These are phyloP conservation scores for Euproctis similis DNA, from an alignment of 2,888 invertebrate genomes.

Conservation along the genomic window DNA sequence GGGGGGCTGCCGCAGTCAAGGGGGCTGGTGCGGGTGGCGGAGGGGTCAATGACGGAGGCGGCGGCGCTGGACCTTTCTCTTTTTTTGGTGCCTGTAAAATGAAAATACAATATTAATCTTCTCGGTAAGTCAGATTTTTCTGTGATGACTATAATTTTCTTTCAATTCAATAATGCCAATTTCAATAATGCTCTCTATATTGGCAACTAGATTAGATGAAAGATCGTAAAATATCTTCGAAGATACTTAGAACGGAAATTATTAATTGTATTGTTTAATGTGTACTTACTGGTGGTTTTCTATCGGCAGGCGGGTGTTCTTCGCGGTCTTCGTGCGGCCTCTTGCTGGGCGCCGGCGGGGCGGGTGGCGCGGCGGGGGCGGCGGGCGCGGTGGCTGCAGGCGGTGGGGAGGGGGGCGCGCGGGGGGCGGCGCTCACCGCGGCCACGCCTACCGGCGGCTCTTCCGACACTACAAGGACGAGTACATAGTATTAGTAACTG, in stretches of 20 bases:
- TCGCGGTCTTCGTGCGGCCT: constrained; percentile 57
- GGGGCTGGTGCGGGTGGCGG: constrained; percentile 18
- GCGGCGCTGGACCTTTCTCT: constrained; percentile 88
- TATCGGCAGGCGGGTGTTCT: constrained; percentile 80
- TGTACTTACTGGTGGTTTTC: constrained; percentile 85
- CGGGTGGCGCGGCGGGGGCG: constrained; percentile 22
- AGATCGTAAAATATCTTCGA: too few species aligned
- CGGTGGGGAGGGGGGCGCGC: constrained; percentile 4
- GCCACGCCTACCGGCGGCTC: constrained; percentile 27
- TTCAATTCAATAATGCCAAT: too few species aligned
- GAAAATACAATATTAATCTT: not conserved
- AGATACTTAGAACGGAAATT: too few species aligned
- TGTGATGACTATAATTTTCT: too few species aligned
- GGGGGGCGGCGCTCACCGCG: constrained; percentile 12
- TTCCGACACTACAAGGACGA: constrained; percentile 45
- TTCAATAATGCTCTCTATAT: too few species aligned
- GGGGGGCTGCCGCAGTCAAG: not conserved
- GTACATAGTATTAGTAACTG: too few species aligned
- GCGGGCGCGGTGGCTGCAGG: constrained; percentile 11
- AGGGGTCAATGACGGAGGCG: constrained; percentile 71
- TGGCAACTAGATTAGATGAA: too few species aligned
- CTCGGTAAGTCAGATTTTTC: too few species aligned
- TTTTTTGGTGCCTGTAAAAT: constrained; percentile 80
- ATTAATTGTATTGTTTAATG: too few species aligned
- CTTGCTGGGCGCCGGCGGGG: constrained; percentile 44